These are phyloP conservation scores for Noctua pronuba DNA, from an alignment of 2,888 invertebrate genomes.

Conservation along the genomic window DNA sequence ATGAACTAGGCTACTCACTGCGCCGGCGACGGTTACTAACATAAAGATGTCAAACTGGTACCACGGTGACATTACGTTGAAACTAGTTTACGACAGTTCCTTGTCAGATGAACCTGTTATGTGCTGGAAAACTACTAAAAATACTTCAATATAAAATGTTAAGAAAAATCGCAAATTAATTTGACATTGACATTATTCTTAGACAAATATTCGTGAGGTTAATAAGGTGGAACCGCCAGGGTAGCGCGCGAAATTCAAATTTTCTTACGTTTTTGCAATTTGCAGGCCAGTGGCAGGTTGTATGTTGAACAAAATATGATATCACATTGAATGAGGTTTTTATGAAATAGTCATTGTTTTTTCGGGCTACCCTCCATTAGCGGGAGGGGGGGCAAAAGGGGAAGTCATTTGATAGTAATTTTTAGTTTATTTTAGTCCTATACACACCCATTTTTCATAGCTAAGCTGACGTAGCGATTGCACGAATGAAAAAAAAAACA, in stretches of 20 bases:
- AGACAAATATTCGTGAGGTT: not conserved
- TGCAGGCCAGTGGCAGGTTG: too few relatives aligned
- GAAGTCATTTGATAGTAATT: too few relatives aligned
- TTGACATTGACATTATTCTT: not conserved
- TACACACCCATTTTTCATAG: not conserved
- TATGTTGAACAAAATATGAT: too few relatives aligned
- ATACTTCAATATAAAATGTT: not conserved
- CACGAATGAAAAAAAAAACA: too few relatives aligned
- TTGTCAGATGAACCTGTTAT: conserved; percentile 1
- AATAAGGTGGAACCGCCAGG: not conserved
- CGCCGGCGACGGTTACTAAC: not conserved
- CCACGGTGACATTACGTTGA: not conserved
- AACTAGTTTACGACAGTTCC: conserved; percentile 33
- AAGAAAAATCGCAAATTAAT: not conserved
- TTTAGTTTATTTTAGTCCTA: not conserved
- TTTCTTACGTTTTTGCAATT: too few relatives aligned
- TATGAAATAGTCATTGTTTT: too few relatives aligned
- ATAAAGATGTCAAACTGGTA: conserved; percentile 28
- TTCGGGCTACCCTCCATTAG: too few relatives aligned
- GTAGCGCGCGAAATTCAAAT: too few relatives aligned
- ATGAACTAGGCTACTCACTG: conserved; percentile 22
- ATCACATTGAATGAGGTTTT: too few relatives aligned
- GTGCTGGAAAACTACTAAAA: not conserved
- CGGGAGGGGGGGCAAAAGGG: too few relatives aligned
- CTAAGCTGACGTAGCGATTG: not conserved